These are phyloP conservation scores for Luscinia luscinia DNA, from an alignment of 2,797 vertebrate genomes.

Conservation along the genomic window DNA sequence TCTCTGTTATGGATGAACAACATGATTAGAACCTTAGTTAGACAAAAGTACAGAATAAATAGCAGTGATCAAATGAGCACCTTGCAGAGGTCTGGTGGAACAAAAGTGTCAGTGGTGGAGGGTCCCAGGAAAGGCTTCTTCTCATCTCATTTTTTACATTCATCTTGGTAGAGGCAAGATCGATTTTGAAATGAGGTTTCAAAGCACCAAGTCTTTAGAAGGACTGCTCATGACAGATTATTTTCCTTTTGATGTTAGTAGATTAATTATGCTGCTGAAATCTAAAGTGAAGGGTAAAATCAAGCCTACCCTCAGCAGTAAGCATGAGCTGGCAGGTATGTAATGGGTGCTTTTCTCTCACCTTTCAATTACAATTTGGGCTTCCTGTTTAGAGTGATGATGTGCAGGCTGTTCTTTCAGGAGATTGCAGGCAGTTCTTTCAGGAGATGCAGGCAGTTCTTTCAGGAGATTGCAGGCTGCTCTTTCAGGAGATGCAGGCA, in stretches of 20 bases:
- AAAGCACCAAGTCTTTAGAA: conserved; percentile 7
- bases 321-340: not conserved
- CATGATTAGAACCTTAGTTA: not conserved
- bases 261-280: conserved; percentile 1
- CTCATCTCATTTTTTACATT: not conserved
- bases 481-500: too few relatives aligned
- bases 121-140: not conserved
- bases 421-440: too few relatives aligned
- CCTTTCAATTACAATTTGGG: not conserved
- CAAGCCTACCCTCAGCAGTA: not conserved
- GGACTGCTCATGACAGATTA: not conserved
- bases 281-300: conserved; percentile 8
- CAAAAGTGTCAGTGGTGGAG: not conserved
- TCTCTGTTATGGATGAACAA: not conserved
- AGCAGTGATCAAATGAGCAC: not conserved
- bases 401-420: not conserved
- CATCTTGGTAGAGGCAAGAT: not conserved
- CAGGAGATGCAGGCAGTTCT: too few relatives aligned
- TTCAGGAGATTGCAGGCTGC: too few relatives aligned
- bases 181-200: conserved; percentile 11
- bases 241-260: conserved; percentile 36
- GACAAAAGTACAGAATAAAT: not conserved
- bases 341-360: not conserved
- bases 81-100: not conserved
- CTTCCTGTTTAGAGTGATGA: not conserved